Percentiles rank a stretch among this genome's conserved stretches.
phyloP scores from a whole-genome alignment of 2,113 vertebrate genomes.

The Aegypius monachus region DNA sequence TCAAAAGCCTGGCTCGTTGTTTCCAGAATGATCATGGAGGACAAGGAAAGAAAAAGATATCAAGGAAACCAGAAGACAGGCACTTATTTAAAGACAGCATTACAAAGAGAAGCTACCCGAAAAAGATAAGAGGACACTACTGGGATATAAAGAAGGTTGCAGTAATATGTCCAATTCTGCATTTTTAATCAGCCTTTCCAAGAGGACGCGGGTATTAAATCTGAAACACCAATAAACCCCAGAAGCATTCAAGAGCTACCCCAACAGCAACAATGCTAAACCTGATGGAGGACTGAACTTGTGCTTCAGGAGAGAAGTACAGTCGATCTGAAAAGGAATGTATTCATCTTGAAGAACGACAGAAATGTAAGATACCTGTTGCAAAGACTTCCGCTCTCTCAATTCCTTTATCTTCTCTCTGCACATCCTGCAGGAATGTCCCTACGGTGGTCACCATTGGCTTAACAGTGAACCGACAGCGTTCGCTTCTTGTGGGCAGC shows the following conservation, averaged over 20 bases:
- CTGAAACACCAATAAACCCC: not conserved
- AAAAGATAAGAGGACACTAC: not conserved
- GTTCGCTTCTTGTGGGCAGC: conserved; percentile 87
- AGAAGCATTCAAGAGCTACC: not conserved
- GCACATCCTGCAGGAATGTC: conserved; percentile 81
- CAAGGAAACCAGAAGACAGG: not conserved
- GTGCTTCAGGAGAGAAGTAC: not conserved
- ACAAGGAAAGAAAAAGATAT: not conserved
- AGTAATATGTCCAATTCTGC: not conserved
- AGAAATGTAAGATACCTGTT: conserved; percentile 66
- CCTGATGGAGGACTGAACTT: not conserved
- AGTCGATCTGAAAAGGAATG: not conserved
- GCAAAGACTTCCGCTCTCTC: conserved; percentile 67
- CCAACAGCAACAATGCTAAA: not conserved
- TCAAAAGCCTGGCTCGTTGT: rapidly evolving
- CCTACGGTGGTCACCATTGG: conserved; percentile 83
- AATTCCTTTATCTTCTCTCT: conserved; percentile 84
- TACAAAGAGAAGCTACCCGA: not conserved
- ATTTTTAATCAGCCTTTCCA: not conserved
- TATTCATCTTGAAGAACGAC: not conserved
- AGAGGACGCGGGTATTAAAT: not conserved
- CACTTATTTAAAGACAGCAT: not conserved
- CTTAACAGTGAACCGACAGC: conserved; percentile 84
- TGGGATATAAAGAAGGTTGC: not conserved
- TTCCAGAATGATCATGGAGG: not conserved